These are phyloP conservation scores for Masnerella sp. DNA, from an alignment of 2,888 invertebrate genomes.

Conservation along the genomic window DNA sequence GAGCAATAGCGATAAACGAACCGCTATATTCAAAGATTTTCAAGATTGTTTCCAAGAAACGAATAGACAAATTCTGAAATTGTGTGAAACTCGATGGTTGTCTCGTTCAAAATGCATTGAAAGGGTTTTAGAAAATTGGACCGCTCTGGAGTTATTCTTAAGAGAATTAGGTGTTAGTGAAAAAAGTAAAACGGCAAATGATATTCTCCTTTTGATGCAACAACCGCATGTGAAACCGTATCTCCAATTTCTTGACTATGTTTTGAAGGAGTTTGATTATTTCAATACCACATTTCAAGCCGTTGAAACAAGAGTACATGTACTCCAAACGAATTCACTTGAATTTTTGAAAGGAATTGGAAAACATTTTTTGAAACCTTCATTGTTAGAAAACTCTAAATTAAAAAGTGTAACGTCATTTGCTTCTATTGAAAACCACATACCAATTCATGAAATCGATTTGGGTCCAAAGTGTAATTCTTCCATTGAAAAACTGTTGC, in stretches of 20 bases:
- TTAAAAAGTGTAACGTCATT: not conserved
- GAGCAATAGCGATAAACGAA: not conserved
- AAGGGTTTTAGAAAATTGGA: conserved; percentile 5
- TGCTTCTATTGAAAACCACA: not conserved
- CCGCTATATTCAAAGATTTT: not conserved
- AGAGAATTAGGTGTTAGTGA: not conserved
- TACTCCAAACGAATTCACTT: not conserved
- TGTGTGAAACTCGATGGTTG: conserved; percentile 45
- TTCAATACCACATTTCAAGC: conserved; percentile 10
- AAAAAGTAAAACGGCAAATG: not conserved
- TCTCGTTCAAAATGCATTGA: conserved; percentile 13
- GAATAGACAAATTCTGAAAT: conserved; percentile 1
- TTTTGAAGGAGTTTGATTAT: not conserved
- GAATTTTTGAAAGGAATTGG: conserved; percentile 2
- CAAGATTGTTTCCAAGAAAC: not conserved
- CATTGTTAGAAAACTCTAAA: not conserved
- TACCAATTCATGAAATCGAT: not conserved
- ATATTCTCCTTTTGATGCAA: conserved; percentile 1
- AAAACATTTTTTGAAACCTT: conserved; percentile 8
- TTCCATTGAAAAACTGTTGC: no score
- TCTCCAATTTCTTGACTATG: conserved; percentile 6
- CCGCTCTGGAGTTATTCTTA: conserved; percentile 1
- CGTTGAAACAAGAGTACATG: conserved; percentile 1
- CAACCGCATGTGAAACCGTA: conserved; percentile 8
- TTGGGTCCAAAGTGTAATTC: no score